Conservation (phyloP, 2,797 vertebrate species). For the Meda fulgida region DNA sequence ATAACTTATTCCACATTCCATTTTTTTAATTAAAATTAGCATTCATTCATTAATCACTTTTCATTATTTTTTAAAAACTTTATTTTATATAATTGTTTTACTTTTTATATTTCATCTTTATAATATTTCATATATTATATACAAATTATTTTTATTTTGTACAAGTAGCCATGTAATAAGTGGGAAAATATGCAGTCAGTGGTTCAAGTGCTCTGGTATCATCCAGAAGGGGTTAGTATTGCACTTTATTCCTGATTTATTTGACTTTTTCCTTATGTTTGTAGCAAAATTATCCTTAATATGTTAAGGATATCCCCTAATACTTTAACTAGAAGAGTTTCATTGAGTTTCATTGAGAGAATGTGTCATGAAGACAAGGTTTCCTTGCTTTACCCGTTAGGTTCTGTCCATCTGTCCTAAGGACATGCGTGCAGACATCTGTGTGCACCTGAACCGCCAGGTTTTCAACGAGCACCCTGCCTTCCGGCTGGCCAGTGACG, state of each 20-base stretch:
- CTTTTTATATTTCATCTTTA: not conserved
- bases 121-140: not conserved
- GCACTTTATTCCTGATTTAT: not conserved
- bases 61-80: not conserved
- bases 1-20: not conserved
- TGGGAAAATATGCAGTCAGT: not conserved
- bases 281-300: not conserved
- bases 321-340: too few relatives aligned
- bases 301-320: too few relatives aligned
- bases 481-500: conserved; percentile 87
- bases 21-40: not conserved
- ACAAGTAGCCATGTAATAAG: not conserved
- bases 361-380: not conserved
- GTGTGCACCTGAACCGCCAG: conserved; percentile 87
- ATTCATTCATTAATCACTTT: not conserved
- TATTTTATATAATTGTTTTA: too few relatives aligned
- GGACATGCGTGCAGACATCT: conserved; percentile 91
- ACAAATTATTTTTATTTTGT: not conserved
- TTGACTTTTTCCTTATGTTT: not conserved
- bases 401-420: conserved; percentile 90
- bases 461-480: conserved; percentile 90
- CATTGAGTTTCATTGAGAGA: not conserved
- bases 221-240: not conserved
- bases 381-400: conserved; percentile 61
- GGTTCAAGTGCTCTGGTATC: not conserved